Base-by-base conservation (phyloP, 2,797 vertebrate species). In the Xiphorhynchus erythropygius region DNA sequence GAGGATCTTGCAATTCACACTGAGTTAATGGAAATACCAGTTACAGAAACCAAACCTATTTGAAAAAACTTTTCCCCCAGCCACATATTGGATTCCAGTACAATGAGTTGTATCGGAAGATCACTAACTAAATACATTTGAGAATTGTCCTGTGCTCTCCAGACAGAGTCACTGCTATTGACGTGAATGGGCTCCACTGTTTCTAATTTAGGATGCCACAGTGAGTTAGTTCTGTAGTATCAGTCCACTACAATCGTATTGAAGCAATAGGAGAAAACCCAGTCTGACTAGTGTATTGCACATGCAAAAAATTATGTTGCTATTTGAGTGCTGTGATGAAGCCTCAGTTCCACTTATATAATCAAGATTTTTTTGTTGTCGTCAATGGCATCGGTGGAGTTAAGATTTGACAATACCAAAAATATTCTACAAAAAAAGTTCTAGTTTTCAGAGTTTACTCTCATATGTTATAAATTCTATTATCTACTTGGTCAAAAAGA, bases 341-440 rank as follows among this genome's bases (percentile, higher is more conserved):
- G 17, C 42, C 59, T 89, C 22, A 46, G 22, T 69, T 84, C 42
- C 55, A 39, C 16, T 71, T 42, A 37, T 1, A 67, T 46, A 78
- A 89, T 42, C 2, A 3, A 64, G 37, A 73, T 30, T 49, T 44
- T 79, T 68, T 81, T 22, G 25, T 68, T 84, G 63, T 52, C 84
- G 12, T 64, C 41, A 49, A 13, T 68, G n/a, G 42, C 55, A 77
- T 67, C n/a, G 21, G 32, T 35, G 32, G 42, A 63, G 12, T 17
- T 77, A 32, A 74, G 44, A 30, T 80, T 90, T 90, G 73, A 41
- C 33, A 85, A 63, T 47, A 27, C 5, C 30, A 84, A 90, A 76
- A 64, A 33, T 21, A 23, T 37, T 39, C 63, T 62, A 37, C 37
- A 81, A 41, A 62, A 65, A 47, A 67, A 68, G 11, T 32, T 84